Evolutionary conservation across 2,888 invertebrate genomes (phyloP).

Genomic region (Xestia ashworthii): DNA sequence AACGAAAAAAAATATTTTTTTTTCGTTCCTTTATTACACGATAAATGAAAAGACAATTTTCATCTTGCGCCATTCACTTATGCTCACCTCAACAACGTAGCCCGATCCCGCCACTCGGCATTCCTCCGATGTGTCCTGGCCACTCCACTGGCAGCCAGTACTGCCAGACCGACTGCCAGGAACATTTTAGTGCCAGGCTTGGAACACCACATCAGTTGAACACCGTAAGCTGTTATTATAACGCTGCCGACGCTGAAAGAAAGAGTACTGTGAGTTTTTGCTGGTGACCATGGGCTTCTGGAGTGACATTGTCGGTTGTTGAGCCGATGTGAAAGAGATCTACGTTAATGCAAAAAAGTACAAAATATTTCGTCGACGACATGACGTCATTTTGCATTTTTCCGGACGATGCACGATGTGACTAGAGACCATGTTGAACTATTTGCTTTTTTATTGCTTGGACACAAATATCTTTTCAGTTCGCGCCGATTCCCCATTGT

Average conservation of each 20-base stretch:
- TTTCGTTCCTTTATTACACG: not conserved
- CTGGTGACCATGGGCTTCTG: not conserved
- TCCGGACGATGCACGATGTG: not conserved
- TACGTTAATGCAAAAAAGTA: not conserved
- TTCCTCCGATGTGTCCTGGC: constrained; percentile 93
- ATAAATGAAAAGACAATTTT: not conserved
- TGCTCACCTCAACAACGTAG: constrained; percentile 93
- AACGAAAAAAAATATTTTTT: too few species aligned
- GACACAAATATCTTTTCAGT: not conserved
- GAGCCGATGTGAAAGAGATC: not conserved
- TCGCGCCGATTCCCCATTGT: not conserved
- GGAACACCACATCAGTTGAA: constrained; percentile 93
- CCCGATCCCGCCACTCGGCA: constrained; percentile 94
- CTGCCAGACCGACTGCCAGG: constrained; percentile 89
- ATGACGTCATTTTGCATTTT: too few species aligned
- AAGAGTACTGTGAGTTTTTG: not conserved
- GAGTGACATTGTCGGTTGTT: not conserved
- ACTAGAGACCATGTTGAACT: not conserved
- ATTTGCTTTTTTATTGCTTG: not conserved
- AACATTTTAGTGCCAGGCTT: constrained; percentile 89
- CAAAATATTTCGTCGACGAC: not conserved
- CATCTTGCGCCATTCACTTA: not conserved
- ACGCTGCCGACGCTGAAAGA: constrained; percentile 94
- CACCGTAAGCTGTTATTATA: constrained; percentile 94
- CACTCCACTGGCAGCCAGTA: constrained; percentile 92